A percentile compares a stretch with the other conserved stretches of the same genome.
phyloP scores from a whole-genome alignment of 1,140 invertebrate species.

The Globodera rostochiensis region DNA sequence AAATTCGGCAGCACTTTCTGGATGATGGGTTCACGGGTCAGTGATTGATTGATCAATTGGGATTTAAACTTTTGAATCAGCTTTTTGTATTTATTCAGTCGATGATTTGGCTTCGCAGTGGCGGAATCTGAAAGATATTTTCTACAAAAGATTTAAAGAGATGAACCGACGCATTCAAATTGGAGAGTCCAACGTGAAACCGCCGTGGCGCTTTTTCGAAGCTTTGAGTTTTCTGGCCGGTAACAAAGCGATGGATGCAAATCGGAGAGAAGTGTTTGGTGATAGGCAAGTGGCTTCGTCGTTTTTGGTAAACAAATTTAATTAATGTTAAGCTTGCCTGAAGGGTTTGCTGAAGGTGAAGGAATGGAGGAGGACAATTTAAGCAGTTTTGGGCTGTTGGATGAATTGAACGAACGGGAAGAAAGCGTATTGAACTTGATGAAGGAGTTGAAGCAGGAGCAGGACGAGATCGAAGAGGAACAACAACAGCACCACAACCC shows the following conservation, averaged over 20 bases:
- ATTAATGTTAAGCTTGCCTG: not conserved
- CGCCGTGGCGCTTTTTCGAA: constrained; percentile 16
- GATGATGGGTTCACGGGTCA: constrained; percentile 17
- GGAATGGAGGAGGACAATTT: not conserved
- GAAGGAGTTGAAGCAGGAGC: not conserved
- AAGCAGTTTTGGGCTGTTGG: not conserved
- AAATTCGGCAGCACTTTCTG: constrained; percentile 11
- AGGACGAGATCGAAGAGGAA: not conserved
- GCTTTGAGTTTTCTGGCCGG: constrained; percentile 17
- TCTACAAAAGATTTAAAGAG: constrained; percentile 18
- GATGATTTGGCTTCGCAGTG: constrained; percentile 19
- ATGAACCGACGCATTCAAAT: not conserved
- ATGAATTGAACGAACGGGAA: not conserved
- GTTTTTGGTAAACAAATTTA: not conserved
- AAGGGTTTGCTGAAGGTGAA: not conserved
- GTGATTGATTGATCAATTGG: not conserved
- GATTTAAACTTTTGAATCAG: not conserved
- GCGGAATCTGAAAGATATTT: constrained; percentile 24
- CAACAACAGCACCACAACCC: not conserved
- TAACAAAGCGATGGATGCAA: constrained; percentile 15
- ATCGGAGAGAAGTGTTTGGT: not conserved
- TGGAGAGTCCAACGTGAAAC: not conserved
- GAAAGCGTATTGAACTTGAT: not conserved
- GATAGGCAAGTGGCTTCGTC: not conserved
- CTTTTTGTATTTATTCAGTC: not conserved